phyloP scores from a whole-genome alignment of 1,140 invertebrate genomes.

The Idris sp. region DNA sequence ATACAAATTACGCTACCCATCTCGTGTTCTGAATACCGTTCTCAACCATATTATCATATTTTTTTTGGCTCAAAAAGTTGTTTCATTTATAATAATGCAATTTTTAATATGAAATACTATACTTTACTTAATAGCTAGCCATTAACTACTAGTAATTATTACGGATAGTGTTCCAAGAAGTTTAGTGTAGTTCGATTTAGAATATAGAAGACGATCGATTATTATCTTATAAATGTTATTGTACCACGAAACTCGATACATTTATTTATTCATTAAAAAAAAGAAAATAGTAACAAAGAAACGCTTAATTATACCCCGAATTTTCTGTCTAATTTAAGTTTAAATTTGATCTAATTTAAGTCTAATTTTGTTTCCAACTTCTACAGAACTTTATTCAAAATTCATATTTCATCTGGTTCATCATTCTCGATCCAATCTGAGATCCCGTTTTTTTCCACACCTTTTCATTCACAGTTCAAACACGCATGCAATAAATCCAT shows the following conservation, averaged over 20 bases:
- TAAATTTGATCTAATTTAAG: too few species aligned
- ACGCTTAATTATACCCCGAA: too few species aligned
- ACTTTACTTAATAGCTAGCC: conserved; percentile 29
- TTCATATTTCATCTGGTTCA: too few species aligned
- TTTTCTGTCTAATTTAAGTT: too few species aligned
- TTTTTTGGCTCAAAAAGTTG: conserved; percentile 23
- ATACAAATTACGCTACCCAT: conserved; percentile 35
- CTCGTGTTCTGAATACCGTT: conserved; percentile 16
- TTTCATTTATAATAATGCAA: conserved; percentile 30
- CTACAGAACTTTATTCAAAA: too few species aligned
- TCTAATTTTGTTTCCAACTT: too few species aligned
- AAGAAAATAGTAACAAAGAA: too few species aligned
- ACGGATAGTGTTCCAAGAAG: conserved; percentile 20
- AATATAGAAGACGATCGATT: background rate
- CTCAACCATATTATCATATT: conserved; percentile 33
- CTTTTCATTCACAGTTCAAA: conserved; percentile 6
- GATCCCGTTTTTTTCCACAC: conserved; percentile 5
- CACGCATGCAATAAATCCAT: conserved; percentile 13
- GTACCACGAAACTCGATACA: too few species aligned
- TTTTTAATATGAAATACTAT: conserved; percentile 30
- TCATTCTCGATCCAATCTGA: too few species aligned
- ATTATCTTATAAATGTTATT: too few species aligned
- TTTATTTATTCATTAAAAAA: background rate
- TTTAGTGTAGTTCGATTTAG: background rate
- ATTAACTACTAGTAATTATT: conserved; percentile 36